Conservation (phyloP, 2,113 vertebrate genomes). For the Bucco capensis region DNA sequence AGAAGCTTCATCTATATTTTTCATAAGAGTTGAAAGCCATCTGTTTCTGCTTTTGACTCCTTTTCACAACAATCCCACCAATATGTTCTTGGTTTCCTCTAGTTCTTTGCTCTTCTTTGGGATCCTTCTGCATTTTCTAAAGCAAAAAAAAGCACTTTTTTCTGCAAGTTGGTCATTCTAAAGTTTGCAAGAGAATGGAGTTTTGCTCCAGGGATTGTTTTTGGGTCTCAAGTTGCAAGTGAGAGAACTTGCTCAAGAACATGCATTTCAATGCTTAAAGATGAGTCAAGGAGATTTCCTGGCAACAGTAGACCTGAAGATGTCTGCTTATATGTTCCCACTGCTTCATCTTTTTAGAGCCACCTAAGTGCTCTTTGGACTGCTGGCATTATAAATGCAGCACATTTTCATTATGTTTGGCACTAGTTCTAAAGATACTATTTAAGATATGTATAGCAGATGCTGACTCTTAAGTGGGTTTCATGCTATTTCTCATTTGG, state of each 20-base stretch:
- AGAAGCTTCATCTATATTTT: background rate
- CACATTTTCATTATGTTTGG: constrained; percentile 14
- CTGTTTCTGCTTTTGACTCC: background rate
- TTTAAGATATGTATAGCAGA: background rate
- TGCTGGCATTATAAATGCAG: background rate
- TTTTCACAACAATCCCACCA: background rate
- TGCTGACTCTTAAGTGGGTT: constrained; percentile 24
- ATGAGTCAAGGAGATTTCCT: background rate
- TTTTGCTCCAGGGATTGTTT: background rate
- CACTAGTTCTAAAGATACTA: background rate
- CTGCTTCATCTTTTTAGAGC: background rate
- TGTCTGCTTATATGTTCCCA: background rate
- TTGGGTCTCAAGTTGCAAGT: background rate
- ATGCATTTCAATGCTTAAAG: background rate
- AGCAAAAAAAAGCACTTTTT: background rate
- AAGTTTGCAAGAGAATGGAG: background rate
- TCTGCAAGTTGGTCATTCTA: background rate
- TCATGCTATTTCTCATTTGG: constrained; percentile 14
- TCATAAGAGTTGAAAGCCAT: background rate
- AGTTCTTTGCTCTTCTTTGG: background rate
- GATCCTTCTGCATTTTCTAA: background rate
- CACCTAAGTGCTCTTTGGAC: background rate
- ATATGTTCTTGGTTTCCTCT: background rate
- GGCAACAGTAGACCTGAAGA: background rate
- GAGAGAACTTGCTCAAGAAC: background rate